These are phyloP conservation scores for Gymnothorax javanicus DNA, from an alignment of 2,797 vertebrate genomes.

Conservation along the genomic window DNA sequence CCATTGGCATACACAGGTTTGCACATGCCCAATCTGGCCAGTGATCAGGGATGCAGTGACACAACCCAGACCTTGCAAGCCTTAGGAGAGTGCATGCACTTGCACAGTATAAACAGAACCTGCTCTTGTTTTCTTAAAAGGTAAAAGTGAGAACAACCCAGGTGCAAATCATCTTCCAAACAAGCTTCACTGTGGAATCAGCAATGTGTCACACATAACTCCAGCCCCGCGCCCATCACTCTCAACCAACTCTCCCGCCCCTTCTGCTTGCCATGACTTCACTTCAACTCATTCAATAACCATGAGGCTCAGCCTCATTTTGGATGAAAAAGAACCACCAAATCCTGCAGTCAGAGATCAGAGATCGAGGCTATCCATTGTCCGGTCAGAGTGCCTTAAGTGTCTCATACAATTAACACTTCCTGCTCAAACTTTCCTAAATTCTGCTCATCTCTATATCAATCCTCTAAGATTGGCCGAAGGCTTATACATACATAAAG, in stretches of 20 bases:
- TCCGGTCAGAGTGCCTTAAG: not conserved
- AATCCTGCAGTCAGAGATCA: not conserved
- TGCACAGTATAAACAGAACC: not conserved
- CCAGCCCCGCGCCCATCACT: not conserved
- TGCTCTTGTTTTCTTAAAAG: not conserved
- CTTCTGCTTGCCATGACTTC: not conserved
- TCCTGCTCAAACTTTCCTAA: not conserved
- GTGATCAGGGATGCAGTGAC: slow-evolving; percentile 6
- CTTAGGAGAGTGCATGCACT: not conserved
- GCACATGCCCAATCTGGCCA: not conserved
- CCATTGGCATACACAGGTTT: not conserved
- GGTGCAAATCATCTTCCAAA: not conserved
- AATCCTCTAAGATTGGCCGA: not conserved
- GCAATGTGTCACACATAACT: not conserved
- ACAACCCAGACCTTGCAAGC: not conserved
- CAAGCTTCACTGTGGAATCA: not conserved
- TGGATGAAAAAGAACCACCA: not conserved
- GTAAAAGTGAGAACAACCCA: not conserved
- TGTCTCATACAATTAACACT: not conserved
- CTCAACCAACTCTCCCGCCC: not conserved
- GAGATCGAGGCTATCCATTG: not conserved
- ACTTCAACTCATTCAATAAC: not conserved
- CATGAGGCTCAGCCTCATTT: not conserved
- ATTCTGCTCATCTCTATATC: not conserved
- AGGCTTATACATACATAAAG: not conserved